Conservation (phyloP, 1,140 invertebrate genomes). For the Sycophila sp. region DNA sequence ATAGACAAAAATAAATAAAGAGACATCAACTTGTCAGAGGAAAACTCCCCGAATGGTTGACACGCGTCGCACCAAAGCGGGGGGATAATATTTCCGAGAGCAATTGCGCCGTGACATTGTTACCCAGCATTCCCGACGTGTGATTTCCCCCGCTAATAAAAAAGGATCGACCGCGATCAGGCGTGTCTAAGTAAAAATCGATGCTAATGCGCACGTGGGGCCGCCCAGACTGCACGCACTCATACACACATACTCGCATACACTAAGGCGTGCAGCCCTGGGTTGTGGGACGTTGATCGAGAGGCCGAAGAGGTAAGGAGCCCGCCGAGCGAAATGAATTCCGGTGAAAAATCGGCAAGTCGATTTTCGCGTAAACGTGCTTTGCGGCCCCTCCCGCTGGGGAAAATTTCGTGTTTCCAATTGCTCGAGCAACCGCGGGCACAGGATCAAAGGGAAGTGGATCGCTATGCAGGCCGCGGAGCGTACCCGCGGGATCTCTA, state of each 20-base stretch:
- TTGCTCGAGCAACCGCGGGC: too few relatives aligned
- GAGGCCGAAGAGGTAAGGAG: too few relatives aligned
- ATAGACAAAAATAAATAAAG: neutral
- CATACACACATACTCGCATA: neutral
- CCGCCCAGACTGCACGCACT: neutral
- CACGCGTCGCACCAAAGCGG: neutral
- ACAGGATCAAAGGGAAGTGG: too few relatives aligned
- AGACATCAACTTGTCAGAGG: neutral
- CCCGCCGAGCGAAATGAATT: neutral
- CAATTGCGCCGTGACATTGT: neutral
- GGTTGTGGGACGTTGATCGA: slow-evolving; percentile 3
- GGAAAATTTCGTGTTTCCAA: too few relatives aligned
- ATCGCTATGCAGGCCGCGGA: too few relatives aligned
- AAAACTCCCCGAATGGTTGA: neutral
- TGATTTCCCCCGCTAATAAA: slow-evolving; percentile 23
- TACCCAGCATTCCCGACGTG: neutral
- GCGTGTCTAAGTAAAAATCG: slow-evolving; percentile 13
- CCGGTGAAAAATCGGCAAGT: neutral
- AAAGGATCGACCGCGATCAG: neutral
- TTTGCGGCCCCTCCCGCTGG: too few relatives aligned
- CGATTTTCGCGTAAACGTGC: too few relatives aligned
- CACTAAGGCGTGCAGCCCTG: neutral
- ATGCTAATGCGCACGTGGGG: slow-evolving; percentile 14
- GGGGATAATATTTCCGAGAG: neutral
- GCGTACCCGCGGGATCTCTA: too few relatives aligned